Conservation (phyloP, 2,797 vertebrate species). For the Hydrocynus forskahlii region DNA sequence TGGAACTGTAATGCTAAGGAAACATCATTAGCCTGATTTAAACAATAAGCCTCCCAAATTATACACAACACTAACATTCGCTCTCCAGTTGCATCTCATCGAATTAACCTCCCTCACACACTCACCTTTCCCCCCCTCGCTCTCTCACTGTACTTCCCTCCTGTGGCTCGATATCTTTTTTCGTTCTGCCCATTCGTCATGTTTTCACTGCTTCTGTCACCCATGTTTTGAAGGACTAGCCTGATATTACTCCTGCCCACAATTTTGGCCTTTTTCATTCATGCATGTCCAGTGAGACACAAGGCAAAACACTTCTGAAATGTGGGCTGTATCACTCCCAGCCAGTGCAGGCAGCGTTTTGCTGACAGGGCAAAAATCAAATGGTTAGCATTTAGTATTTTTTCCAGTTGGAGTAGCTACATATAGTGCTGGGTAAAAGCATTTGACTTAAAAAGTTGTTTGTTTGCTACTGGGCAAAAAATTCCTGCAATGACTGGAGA, state of each 20-base stretch:
- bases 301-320: too few species aligned
- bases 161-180: not conserved
- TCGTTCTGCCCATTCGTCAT: not conserved
- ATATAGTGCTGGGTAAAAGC: too few species aligned
- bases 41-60: slow-evolving; percentile 44
- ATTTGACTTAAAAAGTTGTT: too few species aligned
- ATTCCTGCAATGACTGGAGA: too few species aligned
- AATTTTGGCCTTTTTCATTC: not conserved
- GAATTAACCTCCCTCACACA: slow-evolving; percentile 37
- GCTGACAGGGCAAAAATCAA: too few species aligned
- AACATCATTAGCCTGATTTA: slow-evolving; percentile 50
- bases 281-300: not conserved
- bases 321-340: too few species aligned
- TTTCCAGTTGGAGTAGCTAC: too few species aligned
- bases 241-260: not conserved
- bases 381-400: too few species aligned
- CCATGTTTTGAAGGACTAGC: not conserved
- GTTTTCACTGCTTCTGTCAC: not conserved
- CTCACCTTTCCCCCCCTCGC: slow-evolving; percentile 8
- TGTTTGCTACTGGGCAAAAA: too few species aligned
- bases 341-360: too few species aligned
- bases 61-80: slow-evolving; percentile 35
- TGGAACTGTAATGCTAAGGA: slow-evolving; percentile 38
- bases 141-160: not conserved
- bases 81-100: slow-evolving; percentile 46